Percentiles rank a stretch among this genome's conserved stretches.
phyloP scores from a whole-genome alignment of 2,888 invertebrate species.

The Steinernema hermaphroditum region DNA sequence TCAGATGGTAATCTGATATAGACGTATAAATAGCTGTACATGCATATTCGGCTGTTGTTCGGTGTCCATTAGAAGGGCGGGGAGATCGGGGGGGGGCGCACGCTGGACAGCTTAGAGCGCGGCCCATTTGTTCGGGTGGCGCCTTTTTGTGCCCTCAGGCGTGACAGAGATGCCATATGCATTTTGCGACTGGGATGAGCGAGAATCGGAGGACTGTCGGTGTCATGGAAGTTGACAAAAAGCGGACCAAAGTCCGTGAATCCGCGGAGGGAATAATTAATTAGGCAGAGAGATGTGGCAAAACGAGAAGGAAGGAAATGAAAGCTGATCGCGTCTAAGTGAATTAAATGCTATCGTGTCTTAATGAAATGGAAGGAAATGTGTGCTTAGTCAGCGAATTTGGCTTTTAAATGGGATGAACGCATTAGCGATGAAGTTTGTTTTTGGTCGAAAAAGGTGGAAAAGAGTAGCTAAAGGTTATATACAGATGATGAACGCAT shows the following conservation, averaged over 20 bases:
- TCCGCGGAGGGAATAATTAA: background rate
- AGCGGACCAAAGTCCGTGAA: background rate
- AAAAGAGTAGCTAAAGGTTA: too few species aligned
- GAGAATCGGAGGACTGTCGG: background rate
- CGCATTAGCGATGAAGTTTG: too few species aligned
- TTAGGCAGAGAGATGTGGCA: background rate
- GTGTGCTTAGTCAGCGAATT: too few species aligned
- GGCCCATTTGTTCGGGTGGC: slow-evolving; percentile 19
- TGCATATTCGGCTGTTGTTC: slow-evolving; percentile 11
- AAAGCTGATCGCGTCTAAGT: background rate
- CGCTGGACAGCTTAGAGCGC: background rate
- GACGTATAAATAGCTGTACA: slow-evolving; percentile 26
- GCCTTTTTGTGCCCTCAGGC: slow-evolving; percentile 25
- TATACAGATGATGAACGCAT: too few species aligned
- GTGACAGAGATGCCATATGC: slow-evolving; percentile 25
- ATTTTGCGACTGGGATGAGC: too few species aligned
- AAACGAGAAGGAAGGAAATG: background rate
- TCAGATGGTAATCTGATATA: slow-evolving; percentile 30
- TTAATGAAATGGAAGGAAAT: too few species aligned
- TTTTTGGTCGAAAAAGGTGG: too few species aligned
- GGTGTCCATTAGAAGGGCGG: slow-evolving; percentile 30
- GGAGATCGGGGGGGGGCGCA: background rate
- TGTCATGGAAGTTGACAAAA: background rate
- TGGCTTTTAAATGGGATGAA: too few species aligned
- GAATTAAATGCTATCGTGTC: background rate